Base-by-base conservation (phyloP, 2,797 vertebrate genomes). In the Neosilurus hyrtlii region DNA sequence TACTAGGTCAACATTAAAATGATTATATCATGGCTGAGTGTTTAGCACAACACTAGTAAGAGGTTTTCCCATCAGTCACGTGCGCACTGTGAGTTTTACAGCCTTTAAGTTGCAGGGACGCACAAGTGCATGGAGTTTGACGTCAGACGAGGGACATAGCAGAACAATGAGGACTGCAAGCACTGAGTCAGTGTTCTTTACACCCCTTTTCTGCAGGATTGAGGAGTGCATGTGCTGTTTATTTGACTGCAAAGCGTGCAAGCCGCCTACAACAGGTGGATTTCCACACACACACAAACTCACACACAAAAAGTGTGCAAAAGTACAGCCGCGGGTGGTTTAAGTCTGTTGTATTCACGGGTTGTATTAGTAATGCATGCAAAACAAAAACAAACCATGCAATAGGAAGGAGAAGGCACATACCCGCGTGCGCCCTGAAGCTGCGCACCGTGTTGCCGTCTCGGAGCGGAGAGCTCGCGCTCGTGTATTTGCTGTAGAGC, bases 361-460 rank as follows among this genome's bases (percentile, higher is more conserved):
- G 43, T 43, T 43, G 43, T 43, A 30, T 18, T 22, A 3, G 16
- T 62, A 22, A 82, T 74, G 30, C 43, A 54, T 56, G 52, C 80
- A 82, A n/a, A 9, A 56, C 10, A 63, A 72, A 72, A 26, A 22
- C 12, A 67, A 49, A 8, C 22, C 14, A 26, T 57, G n/a, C 0
- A n/a, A 12, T 11, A 0, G 2, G 16, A 16, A n/a, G 52, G 26
- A 56, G 22, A 7, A 30, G 24, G 83, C 72, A 94, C 94, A n/a
- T 91, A 94, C 94, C 94, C 91, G 85, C 88, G 84, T 94, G 93
- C 88, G 92, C 92, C 87, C 90, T 94, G 90, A 96, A 95, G 71
- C 97, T 96, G 82, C 97, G 96, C 35, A 98, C 96, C 0, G 97
- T 98, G 94, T 98, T 98, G 4, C 97, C 96, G 61, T 94, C 94